These are phyloP conservation scores for Drosophila mauritiana DNA, from an alignment of 1,140 invertebrate species.

Conservation along the genomic window DNA sequence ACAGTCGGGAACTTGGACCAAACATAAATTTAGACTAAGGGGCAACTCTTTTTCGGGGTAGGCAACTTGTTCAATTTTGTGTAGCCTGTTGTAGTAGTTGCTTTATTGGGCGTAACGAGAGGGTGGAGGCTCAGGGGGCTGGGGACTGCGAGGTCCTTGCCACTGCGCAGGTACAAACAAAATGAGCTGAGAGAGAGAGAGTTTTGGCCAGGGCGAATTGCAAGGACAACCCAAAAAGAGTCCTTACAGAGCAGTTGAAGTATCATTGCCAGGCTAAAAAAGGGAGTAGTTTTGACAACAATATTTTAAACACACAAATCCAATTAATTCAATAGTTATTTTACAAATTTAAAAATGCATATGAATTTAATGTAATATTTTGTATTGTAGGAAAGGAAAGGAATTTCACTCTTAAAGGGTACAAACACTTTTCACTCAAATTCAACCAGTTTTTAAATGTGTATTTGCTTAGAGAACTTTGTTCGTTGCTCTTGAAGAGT, in stretches of 20 bases:
- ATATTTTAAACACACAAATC: not conserved
- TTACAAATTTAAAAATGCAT: no score
- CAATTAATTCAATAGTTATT: not conserved
- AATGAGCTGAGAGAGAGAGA: slow-evolving; percentile 32
- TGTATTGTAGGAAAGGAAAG: no score
- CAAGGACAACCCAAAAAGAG: not conserved
- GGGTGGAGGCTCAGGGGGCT: not conserved
- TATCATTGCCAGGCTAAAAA: slow-evolving; percentile 11
- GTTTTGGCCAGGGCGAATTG: slow-evolving; percentile 35
- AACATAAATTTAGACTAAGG: slow-evolving; percentile 45
- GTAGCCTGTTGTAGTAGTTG: slow-evolving; percentile 24
- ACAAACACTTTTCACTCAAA: no score
- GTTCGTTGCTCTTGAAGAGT: not conserved
- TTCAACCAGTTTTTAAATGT: not conserved
- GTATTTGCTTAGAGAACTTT: not conserved
- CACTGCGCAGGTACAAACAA: slow-evolving; percentile 79
- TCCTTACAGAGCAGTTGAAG: slow-evolving; percentile 4
- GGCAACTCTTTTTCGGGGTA: slow-evolving; percentile 9
- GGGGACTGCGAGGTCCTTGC: slow-evolving; percentile 13
- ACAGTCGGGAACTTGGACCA: slow-evolving; percentile 47
- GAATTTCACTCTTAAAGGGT: no score
- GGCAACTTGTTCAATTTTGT: slow-evolving; percentile 34
- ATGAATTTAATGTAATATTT: no score
- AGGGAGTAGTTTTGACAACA: not conserved
- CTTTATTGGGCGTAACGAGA: slow-evolving; percentile 17